Evolutionary conservation across 2,888 invertebrate species (phyloP), one percentile per base, ranked within the genome.

Genomic region (Furcula furcula): DNA sequence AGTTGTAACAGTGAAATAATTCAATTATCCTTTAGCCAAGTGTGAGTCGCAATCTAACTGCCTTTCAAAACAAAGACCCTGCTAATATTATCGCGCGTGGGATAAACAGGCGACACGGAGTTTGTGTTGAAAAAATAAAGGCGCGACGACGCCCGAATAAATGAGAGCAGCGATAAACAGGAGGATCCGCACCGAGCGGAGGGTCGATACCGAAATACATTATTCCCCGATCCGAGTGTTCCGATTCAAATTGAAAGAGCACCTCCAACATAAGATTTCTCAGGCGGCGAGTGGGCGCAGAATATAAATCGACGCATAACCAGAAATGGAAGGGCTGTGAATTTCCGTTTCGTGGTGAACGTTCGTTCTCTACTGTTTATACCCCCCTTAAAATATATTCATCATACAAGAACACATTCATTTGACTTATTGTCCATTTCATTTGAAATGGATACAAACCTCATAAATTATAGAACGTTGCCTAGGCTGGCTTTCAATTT

Each of bases 171-270:
- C 86, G 86, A 88, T 86, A 88, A 87, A 87, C 86, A 85, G 83
- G 80, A 85, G 83, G 86, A 88, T 86, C 82, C 85, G 81, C 76
- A 76, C 73, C 68, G 67, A 76, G 65, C 77, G 74, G 80, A 81
- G 85, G 87, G 86, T 86, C 87, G 85, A 86, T 88, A 87, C 79
- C 87, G 82, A 86, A 85, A 88, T 88, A 87, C 87, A 86, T 88
- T 88, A 88, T 86, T 85, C 84, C 80, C 84, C 86, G 87, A 86
- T 84, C 84, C 82, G 81, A 87, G 85, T 85, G 87, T 87, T 87
- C 86, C 87, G 87, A 86, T 88, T 88, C 87, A 88, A 88, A 88
- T 88, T 87, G 88, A 88, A 88, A 88, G 88, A 88, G 88, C 88
- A 86, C 86, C 86, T 84, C 80, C 83, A 82, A 87, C 88, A 86